Evolutionary conservation across 1,140 invertebrate genomes (phyloP).

Genomic region (Eubasilissa regina): DNA sequence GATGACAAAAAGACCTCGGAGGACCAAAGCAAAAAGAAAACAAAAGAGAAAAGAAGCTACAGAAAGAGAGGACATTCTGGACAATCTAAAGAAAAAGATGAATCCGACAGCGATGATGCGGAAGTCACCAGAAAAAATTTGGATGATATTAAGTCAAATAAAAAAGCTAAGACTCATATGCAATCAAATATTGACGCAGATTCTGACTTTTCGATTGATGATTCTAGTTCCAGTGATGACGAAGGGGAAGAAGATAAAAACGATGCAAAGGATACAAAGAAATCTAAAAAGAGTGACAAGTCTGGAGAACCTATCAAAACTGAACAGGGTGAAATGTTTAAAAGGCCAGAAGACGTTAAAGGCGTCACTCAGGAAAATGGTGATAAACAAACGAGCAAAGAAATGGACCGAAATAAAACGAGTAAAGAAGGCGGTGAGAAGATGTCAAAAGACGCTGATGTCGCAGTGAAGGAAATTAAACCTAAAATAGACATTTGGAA

Average conservation of each 20-base stretch:
- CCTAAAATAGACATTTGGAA: conserved; percentile 83
- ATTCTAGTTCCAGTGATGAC: conserved; percentile 69
- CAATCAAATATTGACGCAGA: conserved; percentile 79
- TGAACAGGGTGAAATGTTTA: conserved; percentile 4
- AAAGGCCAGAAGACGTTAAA: conserved; percentile 47
- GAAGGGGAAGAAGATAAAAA: conserved; percentile 62
- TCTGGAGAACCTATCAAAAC: too few relatives aligned
- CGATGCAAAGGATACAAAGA: conserved; percentile 54
- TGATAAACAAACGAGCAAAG: conserved; percentile 37
- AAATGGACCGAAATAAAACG: conserved; percentile 45
- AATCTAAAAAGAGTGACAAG: conserved; percentile 51
- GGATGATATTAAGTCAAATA: conserved; percentile 65
- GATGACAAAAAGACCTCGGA: conserved; percentile 34
- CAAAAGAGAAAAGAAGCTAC: conserved; percentile 70
- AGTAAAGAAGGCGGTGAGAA: conserved; percentile 52
- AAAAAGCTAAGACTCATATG: conserved; percentile 68
- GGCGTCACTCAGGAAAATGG: conserved; percentile 9
- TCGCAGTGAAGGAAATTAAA: conserved; percentile 58
- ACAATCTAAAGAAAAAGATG: conserved; percentile 62
- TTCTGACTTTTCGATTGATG: conserved; percentile 79
- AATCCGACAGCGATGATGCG: conserved; percentile 69
- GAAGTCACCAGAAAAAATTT: conserved; percentile 68
- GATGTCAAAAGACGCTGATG: conserved; percentile 45
- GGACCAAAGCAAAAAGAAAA: conserved; percentile 50
- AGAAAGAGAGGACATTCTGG: conserved; percentile 73